These are phyloP conservation scores for Athalia rosae DNA, from an alignment of 2,888 invertebrate species.

Conservation along the genomic window DNA sequence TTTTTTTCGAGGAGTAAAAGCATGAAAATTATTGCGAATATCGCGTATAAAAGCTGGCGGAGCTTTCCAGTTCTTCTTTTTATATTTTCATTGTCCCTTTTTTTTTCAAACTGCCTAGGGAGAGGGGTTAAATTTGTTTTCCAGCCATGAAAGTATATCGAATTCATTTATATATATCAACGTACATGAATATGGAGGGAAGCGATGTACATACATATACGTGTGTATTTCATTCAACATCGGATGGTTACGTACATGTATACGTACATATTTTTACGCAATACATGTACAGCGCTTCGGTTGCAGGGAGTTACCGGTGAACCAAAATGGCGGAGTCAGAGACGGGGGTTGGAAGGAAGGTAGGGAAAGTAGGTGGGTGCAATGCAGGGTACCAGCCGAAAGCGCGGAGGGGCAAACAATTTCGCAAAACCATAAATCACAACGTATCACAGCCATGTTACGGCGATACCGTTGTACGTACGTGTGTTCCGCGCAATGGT, in stretches of 20 bases:
- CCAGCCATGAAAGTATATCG: not conserved
- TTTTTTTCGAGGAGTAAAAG: too few species aligned
- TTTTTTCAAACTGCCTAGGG: too few species aligned
- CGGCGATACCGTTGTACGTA: too few species aligned
- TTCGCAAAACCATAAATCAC: conserved; percentile 42
- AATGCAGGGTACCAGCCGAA: not conserved
- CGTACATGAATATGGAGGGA: too few species aligned
- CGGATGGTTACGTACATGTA: not conserved
- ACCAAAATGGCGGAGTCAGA: not conserved
- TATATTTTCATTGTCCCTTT: too few species aligned
- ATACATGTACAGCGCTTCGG: not conserved
- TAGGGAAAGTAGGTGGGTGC: not conserved
- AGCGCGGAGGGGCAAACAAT: conserved; percentile 26
- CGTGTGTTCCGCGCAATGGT: conserved; percentile 22
- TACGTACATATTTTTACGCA: not conserved
- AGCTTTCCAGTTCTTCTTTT: too few species aligned
- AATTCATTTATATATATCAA: not conserved
- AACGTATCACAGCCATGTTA: conserved; percentile 13
- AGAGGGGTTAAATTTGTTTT: not conserved
- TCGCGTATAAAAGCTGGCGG: too few species aligned
- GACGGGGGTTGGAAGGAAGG: not conserved
- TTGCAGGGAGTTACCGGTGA: not conserved
- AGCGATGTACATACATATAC: too few species aligned
- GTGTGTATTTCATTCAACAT: too few species aligned
- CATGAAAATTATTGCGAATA: too few species aligned